These are phyloP conservation scores for Drosophila watanabei DNA, from an alignment of 1,140 invertebrate genomes.

Conservation along the genomic window DNA sequence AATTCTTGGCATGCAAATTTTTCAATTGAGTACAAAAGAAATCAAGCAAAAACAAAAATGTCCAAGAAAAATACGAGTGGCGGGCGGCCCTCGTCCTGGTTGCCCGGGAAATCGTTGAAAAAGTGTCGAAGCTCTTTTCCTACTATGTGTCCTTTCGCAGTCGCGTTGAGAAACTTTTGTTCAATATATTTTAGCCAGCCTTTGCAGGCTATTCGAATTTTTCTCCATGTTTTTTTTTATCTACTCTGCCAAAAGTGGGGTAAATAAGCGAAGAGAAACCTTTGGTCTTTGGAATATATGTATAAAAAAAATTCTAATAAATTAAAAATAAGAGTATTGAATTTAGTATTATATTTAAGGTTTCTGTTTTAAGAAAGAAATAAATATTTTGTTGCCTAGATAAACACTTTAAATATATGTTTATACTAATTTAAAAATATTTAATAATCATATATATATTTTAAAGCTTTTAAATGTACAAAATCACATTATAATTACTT, in stretches of 20 bases:
- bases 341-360: not conserved
- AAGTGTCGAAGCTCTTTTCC: constrained; percentile 70
- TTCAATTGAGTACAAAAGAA: constrained; percentile 75
- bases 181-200: constrained; percentile 70
- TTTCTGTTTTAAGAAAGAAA: too few relatives aligned
- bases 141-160: constrained; percentile 27
- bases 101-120: constrained; percentile 64
- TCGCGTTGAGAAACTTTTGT: constrained; percentile 54
- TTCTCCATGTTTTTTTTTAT: not conserved
- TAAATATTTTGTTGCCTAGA: too few relatives aligned
- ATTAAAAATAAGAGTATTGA: too few relatives aligned
- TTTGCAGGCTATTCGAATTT: constrained; percentile 37
- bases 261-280: not conserved
- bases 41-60: constrained; percentile 74
- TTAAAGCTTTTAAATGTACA: too few relatives aligned
- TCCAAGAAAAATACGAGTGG: constrained; percentile 40
- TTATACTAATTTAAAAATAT: too few relatives aligned
- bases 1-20: constrained; percentile 81
- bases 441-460: too few relatives aligned
- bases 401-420: too few relatives aligned
- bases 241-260: not conserved
- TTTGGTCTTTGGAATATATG: not conserved
- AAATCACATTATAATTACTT: too few relatives aligned
- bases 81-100: constrained; percentile 15
- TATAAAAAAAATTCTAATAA: not conserved